phyloP scores from a whole-genome alignment of 2,888 invertebrate genomes.

The Mimachlamys varia region DNA sequence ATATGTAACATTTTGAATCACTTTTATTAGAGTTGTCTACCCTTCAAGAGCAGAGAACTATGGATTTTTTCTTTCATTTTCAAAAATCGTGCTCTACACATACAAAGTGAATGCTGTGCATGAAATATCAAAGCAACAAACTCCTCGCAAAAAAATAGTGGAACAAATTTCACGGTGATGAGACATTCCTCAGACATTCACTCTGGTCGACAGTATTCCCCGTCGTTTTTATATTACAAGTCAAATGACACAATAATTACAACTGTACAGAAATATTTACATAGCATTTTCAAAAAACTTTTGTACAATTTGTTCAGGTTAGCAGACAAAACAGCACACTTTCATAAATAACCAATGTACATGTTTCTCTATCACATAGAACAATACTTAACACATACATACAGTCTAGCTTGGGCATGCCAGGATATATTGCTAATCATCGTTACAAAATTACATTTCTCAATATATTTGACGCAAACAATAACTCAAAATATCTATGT shows the following conservation, averaged over 20 bases:
- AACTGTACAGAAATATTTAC: conserved; percentile 27
- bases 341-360: neutral
- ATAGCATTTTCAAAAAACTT: neutral
- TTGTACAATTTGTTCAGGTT: conserved; percentile 22
- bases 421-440: conserved; percentile 5
- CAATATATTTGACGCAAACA: neutral
- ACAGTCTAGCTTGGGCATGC: neutral
- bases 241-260: neutral
- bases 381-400: neutral
- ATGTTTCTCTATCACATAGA: neutral
- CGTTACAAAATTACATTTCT: neutral
- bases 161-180: neutral
- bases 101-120: conserved; percentile 22
- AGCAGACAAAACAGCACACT: conserved; percentile 21
- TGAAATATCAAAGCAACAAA: conserved; percentile 26
- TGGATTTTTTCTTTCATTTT: conserved; percentile 1
- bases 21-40: conserved; percentile 14
- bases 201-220: neutral
- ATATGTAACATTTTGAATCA: conserved; percentile 28
- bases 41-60: conserved; percentile 19
- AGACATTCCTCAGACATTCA: neutral
- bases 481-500: neutral
- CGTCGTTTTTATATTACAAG: neutral
- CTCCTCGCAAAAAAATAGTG: conserved; percentile 19
- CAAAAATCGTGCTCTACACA: neutral